A percentile compares a stretch with the other conserved stretches of the same genome.
These are phyloP conservation scores for Andrena chrysosceles DNA, from an alignment of 2,888 invertebrate genomes.

Conservation along the genomic window DNA sequence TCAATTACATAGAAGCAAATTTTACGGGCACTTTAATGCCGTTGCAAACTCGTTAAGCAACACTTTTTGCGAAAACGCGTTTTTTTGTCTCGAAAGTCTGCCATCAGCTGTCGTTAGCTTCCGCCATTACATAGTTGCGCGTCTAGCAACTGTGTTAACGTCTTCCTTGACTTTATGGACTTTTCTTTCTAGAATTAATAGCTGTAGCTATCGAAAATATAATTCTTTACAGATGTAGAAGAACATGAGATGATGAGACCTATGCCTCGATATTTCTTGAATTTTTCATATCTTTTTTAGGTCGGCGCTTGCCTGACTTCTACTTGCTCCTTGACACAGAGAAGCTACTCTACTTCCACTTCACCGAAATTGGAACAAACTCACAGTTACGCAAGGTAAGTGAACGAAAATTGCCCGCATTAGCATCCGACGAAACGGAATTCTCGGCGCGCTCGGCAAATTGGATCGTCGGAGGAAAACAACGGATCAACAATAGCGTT, in stretches of 20 bases:
- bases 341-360: no score
- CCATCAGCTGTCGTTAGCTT: conserved; percentile 36
- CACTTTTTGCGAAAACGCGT: conserved; percentile 45
- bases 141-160: conserved; percentile 19
- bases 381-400: not conserved
- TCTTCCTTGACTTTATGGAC: not conserved
- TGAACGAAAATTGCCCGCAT: not conserved
- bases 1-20: not conserved
- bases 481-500: not conserved
- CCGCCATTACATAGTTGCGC: conserved; percentile 33
- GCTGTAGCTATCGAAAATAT: no score
- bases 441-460: not conserved
- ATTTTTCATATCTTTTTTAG: no score
- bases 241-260: no score
- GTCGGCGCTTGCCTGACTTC: no score
- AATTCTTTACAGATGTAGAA: no score
- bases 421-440: not conserved
- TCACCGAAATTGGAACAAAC: not conserved
- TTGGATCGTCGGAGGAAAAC: not conserved
- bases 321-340: no score
- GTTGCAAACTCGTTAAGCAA: conserved; percentile 14
- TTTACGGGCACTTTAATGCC: not conserved
- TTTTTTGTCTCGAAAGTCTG: conserved; percentile 40
- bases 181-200: not conserved
- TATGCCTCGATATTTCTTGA: no score